Evolutionary conservation across 2,888 invertebrate species (phyloP).

Genomic region (Apotomis capreana): DNA sequence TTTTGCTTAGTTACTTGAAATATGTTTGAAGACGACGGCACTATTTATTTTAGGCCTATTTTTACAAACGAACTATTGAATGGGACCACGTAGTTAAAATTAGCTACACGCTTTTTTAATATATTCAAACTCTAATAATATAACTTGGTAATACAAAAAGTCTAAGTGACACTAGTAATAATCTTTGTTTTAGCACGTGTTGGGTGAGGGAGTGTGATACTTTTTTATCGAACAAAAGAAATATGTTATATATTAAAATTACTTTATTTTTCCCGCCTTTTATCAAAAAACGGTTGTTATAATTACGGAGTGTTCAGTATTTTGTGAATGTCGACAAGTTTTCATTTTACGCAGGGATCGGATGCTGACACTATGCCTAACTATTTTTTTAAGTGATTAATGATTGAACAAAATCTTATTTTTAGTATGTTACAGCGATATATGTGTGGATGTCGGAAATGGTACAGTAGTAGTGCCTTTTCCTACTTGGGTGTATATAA

Average conservation of each 20-base stretch:
- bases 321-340: neutral
- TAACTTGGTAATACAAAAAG: neutral
- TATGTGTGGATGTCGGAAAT: slow-evolving; percentile 4
- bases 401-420: neutral
- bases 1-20: neutral
- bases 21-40: neutral
- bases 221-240: neutral
- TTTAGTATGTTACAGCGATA: neutral
- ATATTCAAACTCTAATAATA: neutral
- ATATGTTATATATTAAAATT: neutral
- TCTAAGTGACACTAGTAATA: too few relatives aligned
- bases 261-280: neutral
- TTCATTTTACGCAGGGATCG: neutral
- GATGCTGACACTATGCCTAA: neutral
- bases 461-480: slow-evolving; percentile 24
- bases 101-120: slow-evolving; percentile 9
- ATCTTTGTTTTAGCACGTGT: too few relatives aligned
- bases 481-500: slow-evolving; percentile 19
- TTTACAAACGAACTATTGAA: slow-evolving; percentile 21
- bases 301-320: neutral
- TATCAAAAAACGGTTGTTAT: neutral
- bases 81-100: slow-evolving; percentile 34
- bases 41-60: neutral
- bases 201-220: neutral
- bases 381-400: neutral